Conservation (phyloP, 2,113 vertebrate genomes). For the Origma solitaria region DNA sequence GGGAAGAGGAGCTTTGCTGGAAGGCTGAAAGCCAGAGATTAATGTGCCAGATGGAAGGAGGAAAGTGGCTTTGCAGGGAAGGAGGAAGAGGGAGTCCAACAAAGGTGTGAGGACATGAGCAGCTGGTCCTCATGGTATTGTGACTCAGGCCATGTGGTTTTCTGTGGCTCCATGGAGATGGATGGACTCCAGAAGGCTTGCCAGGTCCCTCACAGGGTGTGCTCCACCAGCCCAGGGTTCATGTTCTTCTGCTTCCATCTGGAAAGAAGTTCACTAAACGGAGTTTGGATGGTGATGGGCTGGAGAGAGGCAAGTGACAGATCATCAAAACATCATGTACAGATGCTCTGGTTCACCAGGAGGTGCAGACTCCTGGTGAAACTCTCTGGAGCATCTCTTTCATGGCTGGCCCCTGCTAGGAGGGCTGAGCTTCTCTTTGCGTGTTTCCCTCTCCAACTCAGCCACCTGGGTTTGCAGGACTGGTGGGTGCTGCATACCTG, state of each 20-base stretch:
- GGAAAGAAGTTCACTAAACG: background rate
- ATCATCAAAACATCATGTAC: accelerated
- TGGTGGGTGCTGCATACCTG: background rate
- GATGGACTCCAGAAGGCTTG: background rate
- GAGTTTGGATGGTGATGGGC: background rate
- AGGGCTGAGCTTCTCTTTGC: background rate
- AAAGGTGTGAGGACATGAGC: background rate
- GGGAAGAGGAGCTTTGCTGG: background rate
- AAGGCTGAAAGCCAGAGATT: background rate
- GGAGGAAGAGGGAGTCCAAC: background rate
- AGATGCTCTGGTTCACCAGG: background rate
- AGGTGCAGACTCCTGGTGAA: background rate
- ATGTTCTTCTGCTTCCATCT: background rate
- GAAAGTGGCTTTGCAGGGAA: background rate
- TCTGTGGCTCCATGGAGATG: accelerated
- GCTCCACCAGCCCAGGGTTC: background rate
- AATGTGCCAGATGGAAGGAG: background rate
- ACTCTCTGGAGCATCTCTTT: background rate
- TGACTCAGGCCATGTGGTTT: background rate
- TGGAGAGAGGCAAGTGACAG: background rate
- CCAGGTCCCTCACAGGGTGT: background rate
- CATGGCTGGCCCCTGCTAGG: background rate
- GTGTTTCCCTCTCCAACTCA: background rate
- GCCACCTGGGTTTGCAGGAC: background rate
- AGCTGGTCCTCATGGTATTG: background rate